These are phyloP conservation scores for Phaetusa simplex DNA, from an alignment of 2,113 vertebrate species.

Conservation along the genomic window DNA sequence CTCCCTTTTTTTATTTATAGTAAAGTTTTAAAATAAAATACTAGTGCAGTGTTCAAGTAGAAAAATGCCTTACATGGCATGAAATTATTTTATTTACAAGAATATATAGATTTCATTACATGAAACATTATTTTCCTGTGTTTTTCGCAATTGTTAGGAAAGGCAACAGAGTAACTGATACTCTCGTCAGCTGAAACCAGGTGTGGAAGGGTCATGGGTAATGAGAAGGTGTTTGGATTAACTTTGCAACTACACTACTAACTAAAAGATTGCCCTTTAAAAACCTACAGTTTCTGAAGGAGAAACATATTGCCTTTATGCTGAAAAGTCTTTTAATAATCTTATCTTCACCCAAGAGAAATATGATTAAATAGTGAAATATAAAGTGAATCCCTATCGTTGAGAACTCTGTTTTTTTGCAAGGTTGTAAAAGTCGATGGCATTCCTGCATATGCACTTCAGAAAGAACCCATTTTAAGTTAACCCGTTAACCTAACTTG, in stretches of 20 bases:
- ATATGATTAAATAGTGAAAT: not conserved
- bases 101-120: not conserved
- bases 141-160: not conserved
- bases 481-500: not conserved
- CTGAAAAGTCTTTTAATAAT: not conserved
- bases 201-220: not conserved
- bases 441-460: not conserved
- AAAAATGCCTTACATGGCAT: not conserved
- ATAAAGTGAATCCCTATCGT: not conserved
- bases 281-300: not conserved
- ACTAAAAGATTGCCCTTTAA: not conserved
- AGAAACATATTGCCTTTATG: not conserved
- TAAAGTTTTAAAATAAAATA: not conserved
- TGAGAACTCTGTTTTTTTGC: not conserved
- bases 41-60: not conserved
- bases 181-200: not conserved
- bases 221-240: not conserved
- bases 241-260: not conserved
- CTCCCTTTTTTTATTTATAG: not conserved
- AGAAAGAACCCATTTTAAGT: not conserved
- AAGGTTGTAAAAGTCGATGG: not conserved
- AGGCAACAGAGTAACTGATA: not conserved
- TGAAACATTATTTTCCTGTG: not conserved
- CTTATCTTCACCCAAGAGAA: not conserved
- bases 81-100: not conserved